These are phyloP conservation scores for Corythornis vintsioides DNA, from an alignment of 2,113 vertebrate species.

Conservation along the genomic window DNA sequence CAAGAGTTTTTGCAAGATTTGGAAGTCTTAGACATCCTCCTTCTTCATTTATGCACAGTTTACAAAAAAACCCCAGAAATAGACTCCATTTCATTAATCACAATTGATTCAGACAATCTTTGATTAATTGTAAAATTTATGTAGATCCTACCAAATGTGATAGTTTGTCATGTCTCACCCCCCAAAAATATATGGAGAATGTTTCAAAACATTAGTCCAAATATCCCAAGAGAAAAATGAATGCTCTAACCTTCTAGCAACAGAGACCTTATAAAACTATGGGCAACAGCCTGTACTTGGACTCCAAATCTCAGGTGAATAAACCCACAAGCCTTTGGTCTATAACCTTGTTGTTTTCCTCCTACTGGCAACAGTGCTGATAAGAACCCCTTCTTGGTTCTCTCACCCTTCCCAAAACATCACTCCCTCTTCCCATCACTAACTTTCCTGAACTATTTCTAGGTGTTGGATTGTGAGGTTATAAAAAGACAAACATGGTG, in stretches of 20 bases:
- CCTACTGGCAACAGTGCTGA: background rate
- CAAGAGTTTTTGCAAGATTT: background rate
- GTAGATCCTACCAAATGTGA: background rate
- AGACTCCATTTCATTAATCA: background rate
- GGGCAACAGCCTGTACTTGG: background rate
- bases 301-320: background rate
- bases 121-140: background rate
- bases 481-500: background rate
- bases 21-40: background rate
- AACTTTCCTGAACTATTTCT: background rate
- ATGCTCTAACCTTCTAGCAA: background rate
- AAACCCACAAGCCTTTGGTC: background rate
- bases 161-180: background rate
- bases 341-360: background rate
- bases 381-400: background rate
- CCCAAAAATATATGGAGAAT: fast-evolving
- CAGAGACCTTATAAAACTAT: background rate
- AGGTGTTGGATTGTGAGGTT: background rate
- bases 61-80: background rate
- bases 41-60: background rate
- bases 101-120: background rate
- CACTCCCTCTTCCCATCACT: background rate
- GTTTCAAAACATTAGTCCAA: background rate
- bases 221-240: background rate
- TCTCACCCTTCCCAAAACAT: background rate